Evolutionary conservation across 2,888 invertebrate species (phyloP), one percentile per base, ranked within the genome.

Genomic region (Sphinx pinastri): DNA sequence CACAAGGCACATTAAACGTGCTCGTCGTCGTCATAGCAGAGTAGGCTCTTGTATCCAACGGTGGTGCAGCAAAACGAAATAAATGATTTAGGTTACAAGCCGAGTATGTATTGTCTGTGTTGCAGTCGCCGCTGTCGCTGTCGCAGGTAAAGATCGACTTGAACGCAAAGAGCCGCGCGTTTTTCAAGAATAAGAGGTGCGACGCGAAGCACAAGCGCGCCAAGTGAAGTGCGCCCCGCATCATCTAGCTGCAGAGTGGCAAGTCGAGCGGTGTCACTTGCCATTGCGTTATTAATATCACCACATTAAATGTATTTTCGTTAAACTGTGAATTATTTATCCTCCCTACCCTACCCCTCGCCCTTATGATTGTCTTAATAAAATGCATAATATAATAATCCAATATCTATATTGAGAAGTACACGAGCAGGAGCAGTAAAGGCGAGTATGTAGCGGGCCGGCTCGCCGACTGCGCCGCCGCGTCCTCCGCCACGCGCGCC

Each of bases 131-230:
- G 25, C 68, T 75, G 47, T 76, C 80, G 45, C 68, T 80, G 69
- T 75, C 79, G 38, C 80, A 80, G 58, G 68, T 77, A 31, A 80
- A 77, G 69, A 73, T 70, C 49, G 76, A 77, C 47, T 63, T 76
- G 59, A 77, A 74, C 57, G 60, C 72, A 16, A 77, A 79, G 59
- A 69, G 47, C 14, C 73, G 77, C 52, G 66, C 72, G 0, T 76
- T 77, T 70, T 80, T 79, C 68, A 80, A 80, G 57, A 79, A 71
- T 67, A 79, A 80, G 60, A 75, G 76, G 8, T 70, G 70, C 19
- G 79, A 78, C 1, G 52, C 14, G 58, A 77, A 78, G 60, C 8
- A 19, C 0, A 74, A 73, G 68, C 75, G 74, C 49, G 38, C 63
- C 12, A 74, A 77, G 66, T 75, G 74, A 68, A 55, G 31, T 10